Base-by-base conservation (phyloP, 2,797 vertebrate species). In the Sebastes cheni region DNA sequence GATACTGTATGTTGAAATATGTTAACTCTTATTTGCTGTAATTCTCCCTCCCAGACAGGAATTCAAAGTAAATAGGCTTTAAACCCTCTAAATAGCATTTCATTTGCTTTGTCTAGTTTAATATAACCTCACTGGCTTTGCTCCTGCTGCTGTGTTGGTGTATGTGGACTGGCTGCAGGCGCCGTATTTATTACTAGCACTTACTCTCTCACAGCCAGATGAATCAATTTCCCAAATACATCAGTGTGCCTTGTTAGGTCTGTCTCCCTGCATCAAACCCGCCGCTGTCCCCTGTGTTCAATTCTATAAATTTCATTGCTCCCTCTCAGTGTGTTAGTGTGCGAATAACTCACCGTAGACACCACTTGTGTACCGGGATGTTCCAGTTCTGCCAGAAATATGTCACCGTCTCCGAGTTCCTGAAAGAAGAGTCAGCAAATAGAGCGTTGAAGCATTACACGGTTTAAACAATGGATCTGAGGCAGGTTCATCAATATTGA, bases 301-400 rank as follows among this genome's bases (percentile, higher is more conserved):
- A 25, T 55, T 80, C 73, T 42, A 81, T 79, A 72, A 60, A 87
- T 86, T 73, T 70, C 71, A 81, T 56, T 39, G 75, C 79, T 76
- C 66, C 22, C 30, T 77, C 68, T 73, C 74, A 82, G 20, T 67
- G 76, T 60, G 70, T 71, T 62, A 65, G 29, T 68, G 83, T 84
- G 87, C 13, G 29, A 65, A 83, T 82, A 83, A 89, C 91, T 82
- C 91, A 97, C 98, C 98, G 96, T 77, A 96, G 84, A 88, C 97
- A 99, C 98, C 98, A 99, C 88, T 97, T 99, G 95, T 99, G 97
- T 34, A 98, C 97, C 0, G 98, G 98, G 90, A 99, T 97, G 91
- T 99, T 99, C 98, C 98, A 99, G 90, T 99, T 99, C 93, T 98
- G 97, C 98, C 98, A 99, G 90, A 99, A 99, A 93, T 98, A 97